Evolutionary conservation across 1,140 invertebrate genomes (phyloP).

Genomic region (Bombus sibiricus): DNA sequence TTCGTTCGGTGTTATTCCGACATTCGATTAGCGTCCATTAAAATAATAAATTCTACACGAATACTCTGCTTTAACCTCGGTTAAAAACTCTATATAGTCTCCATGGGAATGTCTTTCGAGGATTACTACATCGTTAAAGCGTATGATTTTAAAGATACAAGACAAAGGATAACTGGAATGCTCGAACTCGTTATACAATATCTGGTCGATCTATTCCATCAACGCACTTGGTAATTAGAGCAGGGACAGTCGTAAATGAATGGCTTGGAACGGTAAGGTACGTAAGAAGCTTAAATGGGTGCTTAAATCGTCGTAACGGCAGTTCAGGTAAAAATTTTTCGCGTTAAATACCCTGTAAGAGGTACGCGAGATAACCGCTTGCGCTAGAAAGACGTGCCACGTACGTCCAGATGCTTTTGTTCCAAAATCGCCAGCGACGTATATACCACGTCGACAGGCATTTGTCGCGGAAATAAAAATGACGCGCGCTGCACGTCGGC

Average conservation of each 20-base stretch:
- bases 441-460: no score
- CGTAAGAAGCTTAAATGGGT: conserved; percentile 20
- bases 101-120: no score
- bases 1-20: no score
- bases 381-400: no score
- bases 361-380: neutral
- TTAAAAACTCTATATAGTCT: no score
- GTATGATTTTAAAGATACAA: no score
- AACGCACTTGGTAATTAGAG: conserved; percentile 20
- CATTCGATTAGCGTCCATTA: neutral
- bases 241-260: conserved; percentile 7
- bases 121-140: no score
- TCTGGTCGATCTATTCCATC: neutral
- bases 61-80: no score
- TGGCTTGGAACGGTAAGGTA: neutral
- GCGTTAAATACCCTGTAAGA: neutral
- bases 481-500: no score
- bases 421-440: no score
- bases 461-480: no score
- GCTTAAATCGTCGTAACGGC: neutral
- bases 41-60: neutral
- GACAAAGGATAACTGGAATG: neutral
- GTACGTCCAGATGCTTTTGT: no score
- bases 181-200: neutral
- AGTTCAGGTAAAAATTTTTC: neutral